Evolutionary conservation across 64 coral and sea anemone genomes (phyloP), one percentile per base, ranked within the genome.

Genomic region (Montipora cactus): DNA sequence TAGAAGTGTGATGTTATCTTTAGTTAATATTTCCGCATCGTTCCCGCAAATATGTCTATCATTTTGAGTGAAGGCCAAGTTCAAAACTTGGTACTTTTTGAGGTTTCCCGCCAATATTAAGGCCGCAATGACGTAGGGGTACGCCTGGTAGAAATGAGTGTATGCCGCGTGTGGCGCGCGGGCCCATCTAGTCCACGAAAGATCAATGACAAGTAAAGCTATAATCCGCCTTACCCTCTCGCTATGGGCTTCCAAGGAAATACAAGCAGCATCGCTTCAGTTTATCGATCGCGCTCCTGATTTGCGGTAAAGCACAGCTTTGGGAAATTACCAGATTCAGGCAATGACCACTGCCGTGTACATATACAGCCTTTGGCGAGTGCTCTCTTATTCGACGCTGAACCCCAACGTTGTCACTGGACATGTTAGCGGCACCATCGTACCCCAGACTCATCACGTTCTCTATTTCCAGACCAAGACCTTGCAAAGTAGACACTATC

Each of bases 101-200:
- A 37, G 2, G 37, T 37, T 37, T 37, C 37, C 37, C 37, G 37
- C 37, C 22, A 23, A 23, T 23, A 23, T 23, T 57, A 95, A 90
- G 58, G 88, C 87, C 48, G 57, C 58, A 71, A 95, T 85, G 37
- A 84, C 61, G 80, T 52, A 90, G 23, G 84, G 70, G 64, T 77
- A 77, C 4, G 93, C 87, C 79, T 90, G 93, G 55, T 95, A 95
- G 93, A 95, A 95, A 52, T 95, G 88, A 47, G 93, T 90, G 93
- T 95, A 95, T 77, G 88, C 88, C 20, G 68, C 22, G 22, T 84
- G 61, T 95, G 93, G 20, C 80, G 20, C 80, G 79, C 74, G 72
- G 88, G 93, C 93, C 93, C 93, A 95, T 95, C 93, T 95, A 18
- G 93, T 95, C 80, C 28, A 37, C 28, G 28, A 37, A 37, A 37